Evolutionary conservation across 2,797 vertebrate species (phyloP), one percentile per base, ranked within the genome.

Genomic region (Scyliorhinus canicula): DNA sequence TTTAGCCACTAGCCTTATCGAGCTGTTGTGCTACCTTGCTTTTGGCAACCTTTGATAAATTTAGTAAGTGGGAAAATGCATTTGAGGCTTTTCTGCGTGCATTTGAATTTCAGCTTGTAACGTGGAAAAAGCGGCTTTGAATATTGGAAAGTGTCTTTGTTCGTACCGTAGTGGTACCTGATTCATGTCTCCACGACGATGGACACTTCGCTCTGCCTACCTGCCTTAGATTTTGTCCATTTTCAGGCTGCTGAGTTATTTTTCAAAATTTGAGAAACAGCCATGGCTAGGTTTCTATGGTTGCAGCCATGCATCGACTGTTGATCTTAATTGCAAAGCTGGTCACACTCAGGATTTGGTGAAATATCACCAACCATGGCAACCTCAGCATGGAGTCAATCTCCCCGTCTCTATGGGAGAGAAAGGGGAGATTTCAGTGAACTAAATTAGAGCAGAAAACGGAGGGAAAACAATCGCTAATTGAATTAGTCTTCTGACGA

Each of bases 41-140:
- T 94, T 55, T 74, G 67, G 93, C 93, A 94, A 94, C 67, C 74
- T 74, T 55, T 94, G 93, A 94, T 69, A 74, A 65, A 94, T 69
- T 44, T 69, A 71, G 28, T 52, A 50, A 63, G 50, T 9, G 63
- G 93, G 26, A 50, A 69, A 31, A 60, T 35, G 84, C 47, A 12
- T 86, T 55, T 44, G 40, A 91, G 60, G 12, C 21, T 65, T 65
- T 65, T 91, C 60, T 65, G 88, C 8, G 40, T n/a, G 4, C 60
- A 26, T 91, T 82, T 91, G 60, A 91, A 91, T 91, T 65, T 91
- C 60, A 91, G 60, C 88, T 44, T 35, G 0, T 57, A 63, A 91
- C 44, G 60, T 91, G 57, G 57, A 65, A 44, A 60, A 65, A 35
- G 47, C n/a, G 31, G 31, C n/a, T 60, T 40, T 91, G 60, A 91